A percentile compares a stretch with the other conserved stretches of the same genome.
phyloP scores from a whole-genome alignment of 1,140 invertebrate species.

The Drosophila pallidifrons region DNA sequence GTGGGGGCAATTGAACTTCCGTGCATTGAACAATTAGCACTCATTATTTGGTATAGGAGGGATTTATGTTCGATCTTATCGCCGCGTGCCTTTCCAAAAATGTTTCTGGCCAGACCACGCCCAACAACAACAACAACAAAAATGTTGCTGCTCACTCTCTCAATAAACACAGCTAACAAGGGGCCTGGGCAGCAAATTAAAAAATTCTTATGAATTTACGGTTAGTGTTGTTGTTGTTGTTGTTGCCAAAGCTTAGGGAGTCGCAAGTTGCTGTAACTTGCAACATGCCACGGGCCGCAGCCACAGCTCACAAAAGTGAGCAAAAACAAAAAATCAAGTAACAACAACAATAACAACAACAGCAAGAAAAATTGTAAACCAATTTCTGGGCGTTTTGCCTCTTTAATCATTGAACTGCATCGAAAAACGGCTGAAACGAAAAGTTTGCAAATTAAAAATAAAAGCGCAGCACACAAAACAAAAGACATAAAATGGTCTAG shows the following conservation, averaged over 20 bases:
- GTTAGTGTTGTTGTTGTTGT: constrained; percentile 18
- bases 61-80: constrained; percentile 66
- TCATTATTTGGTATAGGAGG: constrained; percentile 64
- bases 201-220: constrained; percentile 70
- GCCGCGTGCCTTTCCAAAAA: constrained; percentile 66
- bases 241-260: constrained; percentile 41
- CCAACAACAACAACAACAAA: constrained; percentile 19
- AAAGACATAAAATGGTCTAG: constrained; percentile 65
- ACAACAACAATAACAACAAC: constrained; percentile 7
- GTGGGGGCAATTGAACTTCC: constrained; percentile 58
- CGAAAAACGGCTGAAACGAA: constrained; percentile 59
- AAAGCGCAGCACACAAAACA: constrained; percentile 63
- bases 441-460: constrained; percentile 80
- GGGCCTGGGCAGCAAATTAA: constrained; percentile 66
- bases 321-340: constrained; percentile 53
- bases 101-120: constrained; percentile 48
- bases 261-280: constrained; percentile 50
- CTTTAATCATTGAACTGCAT: constrained; percentile 83
- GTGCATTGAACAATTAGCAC: constrained; percentile 68
- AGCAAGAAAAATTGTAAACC: constrained; percentile 44
- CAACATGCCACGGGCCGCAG: constrained; percentile 70
- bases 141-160: neutral
- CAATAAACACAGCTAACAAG: constrained; percentile 27
- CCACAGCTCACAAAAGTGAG: constrained; percentile 55
- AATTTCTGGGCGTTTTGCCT: constrained; percentile 82